Conservation (phyloP, 1,140 invertebrate species). For the Drosophila saltans region DNA sequence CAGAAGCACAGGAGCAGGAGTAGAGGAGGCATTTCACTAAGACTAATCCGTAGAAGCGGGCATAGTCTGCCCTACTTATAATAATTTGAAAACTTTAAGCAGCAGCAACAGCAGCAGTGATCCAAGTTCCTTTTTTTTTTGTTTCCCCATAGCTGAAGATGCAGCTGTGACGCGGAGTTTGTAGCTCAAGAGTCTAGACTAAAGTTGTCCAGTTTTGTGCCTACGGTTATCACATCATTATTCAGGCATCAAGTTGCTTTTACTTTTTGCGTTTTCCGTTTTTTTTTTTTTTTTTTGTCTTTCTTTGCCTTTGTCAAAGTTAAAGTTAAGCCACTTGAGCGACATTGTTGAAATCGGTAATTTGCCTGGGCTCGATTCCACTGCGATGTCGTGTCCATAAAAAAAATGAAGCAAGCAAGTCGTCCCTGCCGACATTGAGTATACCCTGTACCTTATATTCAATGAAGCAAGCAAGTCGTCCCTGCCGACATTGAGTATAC, state of each 20-base stretch:
- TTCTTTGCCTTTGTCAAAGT: slow-evolving; percentile 70
- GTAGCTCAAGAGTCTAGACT: slow-evolving; percentile 24
- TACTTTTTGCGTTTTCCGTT: background rate
- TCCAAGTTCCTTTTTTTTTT: background rate
- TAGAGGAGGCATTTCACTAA: slow-evolving; percentile 38
- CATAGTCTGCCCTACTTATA: slow-evolving; percentile 70
- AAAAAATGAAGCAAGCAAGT: slow-evolving; percentile 21
- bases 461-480: background rate
- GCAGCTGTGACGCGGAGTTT: slow-evolving; percentile 59
- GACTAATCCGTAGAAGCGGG: slow-evolving; percentile 56
- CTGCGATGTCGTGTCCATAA: slow-evolving; percentile 54
- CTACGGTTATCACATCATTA: slow-evolving; percentile 81
- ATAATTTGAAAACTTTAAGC: slow-evolving; percentile 81
- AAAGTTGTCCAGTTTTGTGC: slow-evolving; percentile 66
- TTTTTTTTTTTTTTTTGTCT: slow-evolving; percentile 13
- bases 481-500: too few relatives aligned
- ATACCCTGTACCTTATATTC: too few relatives aligned
- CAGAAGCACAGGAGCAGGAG: slow-evolving; percentile 35
- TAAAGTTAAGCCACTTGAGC: slow-evolving; percentile 79
- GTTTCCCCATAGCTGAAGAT: slow-evolving; percentile 23
- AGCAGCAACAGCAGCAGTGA: slow-evolving; percentile 42
- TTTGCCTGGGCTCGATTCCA: slow-evolving; percentile 62
- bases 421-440: too few relatives aligned
- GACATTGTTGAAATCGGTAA: slow-evolving; percentile 81
- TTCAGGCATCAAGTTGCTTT: slow-evolving; percentile 68